Evolutionary conservation across 2,888 invertebrate genomes (phyloP).

Genomic region (Eumerus sabulonum): DNA sequence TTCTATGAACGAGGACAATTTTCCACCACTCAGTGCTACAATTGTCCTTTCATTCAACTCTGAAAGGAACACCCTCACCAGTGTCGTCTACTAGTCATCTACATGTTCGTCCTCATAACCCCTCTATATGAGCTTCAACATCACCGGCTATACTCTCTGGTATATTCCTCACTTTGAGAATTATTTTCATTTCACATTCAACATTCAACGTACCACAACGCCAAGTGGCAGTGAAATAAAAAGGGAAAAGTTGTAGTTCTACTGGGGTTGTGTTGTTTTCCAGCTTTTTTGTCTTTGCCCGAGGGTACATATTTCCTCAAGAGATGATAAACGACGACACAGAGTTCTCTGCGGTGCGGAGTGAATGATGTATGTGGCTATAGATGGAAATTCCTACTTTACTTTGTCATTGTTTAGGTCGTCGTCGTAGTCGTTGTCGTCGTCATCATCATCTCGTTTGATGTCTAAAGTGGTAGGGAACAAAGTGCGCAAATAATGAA

Average conservation of each 20-base stretch:
- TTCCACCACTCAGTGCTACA: constrained; percentile 37
- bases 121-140: not conserved
- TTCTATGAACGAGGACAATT: constrained; percentile 36
- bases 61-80: not conserved
- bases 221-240: constrained; percentile 23
- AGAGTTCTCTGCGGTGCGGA: constrained; percentile 11
- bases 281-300: constrained; percentile 11
- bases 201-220: not conserved
- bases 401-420: constrained; percentile 36
- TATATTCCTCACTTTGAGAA: constrained; percentile 25
- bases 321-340: not conserved
- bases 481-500: not conserved
- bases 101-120: not conserved
- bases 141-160: not conserved
- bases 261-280: constrained; percentile 28
- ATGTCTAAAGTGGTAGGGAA: constrained; percentile 15
- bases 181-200: constrained; percentile 12
- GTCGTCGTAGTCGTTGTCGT: constrained; percentile 19
- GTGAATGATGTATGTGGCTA: constrained; percentile 37
- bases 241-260: constrained; percentile 14
- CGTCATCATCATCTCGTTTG: constrained; percentile 23
- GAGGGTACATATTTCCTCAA: constrained; percentile 10
- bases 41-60: constrained; percentile 43
- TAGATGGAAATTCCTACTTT: constrained; percentile 40
- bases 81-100: not conserved